Conservation (phyloP, 2,113 vertebrate genomes). For the Aspiorhynchus laticeps region DNA sequence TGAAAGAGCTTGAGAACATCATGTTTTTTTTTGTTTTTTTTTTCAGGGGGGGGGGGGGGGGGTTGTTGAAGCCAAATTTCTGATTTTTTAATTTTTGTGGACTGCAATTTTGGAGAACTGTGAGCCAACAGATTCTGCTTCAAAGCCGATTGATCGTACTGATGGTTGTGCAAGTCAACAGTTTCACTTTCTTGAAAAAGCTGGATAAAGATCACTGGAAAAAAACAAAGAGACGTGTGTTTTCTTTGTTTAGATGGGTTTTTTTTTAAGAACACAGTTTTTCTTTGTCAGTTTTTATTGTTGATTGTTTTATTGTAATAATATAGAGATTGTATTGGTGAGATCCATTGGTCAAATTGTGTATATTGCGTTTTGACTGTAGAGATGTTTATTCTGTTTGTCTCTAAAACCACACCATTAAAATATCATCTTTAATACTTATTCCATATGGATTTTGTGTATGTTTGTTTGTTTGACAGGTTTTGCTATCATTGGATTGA, state of each 20-base stretch:
- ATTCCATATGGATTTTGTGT: neutral
- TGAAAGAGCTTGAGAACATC: neutral
- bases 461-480: neutral
- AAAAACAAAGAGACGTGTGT: constrained; percentile 47
- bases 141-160: neutral
- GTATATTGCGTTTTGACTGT: constrained; percentile 63
- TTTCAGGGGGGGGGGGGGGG: too few species aligned
- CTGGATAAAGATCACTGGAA: constrained; percentile 65
- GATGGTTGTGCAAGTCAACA: neutral
- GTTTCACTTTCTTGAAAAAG: neutral
- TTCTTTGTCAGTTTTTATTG: constrained; percentile 68
- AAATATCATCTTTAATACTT: constrained; percentile 25
- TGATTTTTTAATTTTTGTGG: neutral
- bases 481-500: neutral
- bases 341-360: constrained; percentile 56
- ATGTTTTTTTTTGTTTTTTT: too few species aligned
- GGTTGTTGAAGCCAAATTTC: neutral
- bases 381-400: constrained; percentile 61
- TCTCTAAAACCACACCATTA: constrained; percentile 68
- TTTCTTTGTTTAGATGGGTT: constrained; percentile 10
- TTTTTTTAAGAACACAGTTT: constrained; percentile 28
- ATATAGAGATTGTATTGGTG: constrained; percentile 55
- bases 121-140: neutral
- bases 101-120: neutral
- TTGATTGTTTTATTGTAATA: constrained; percentile 74